A percentile compares a stretch with the other conserved stretches of the same genome.
phyloP scores from a whole-genome alignment of 92 coral and sea anemone genomes.

The Epizoanthus fatuus region DNA sequence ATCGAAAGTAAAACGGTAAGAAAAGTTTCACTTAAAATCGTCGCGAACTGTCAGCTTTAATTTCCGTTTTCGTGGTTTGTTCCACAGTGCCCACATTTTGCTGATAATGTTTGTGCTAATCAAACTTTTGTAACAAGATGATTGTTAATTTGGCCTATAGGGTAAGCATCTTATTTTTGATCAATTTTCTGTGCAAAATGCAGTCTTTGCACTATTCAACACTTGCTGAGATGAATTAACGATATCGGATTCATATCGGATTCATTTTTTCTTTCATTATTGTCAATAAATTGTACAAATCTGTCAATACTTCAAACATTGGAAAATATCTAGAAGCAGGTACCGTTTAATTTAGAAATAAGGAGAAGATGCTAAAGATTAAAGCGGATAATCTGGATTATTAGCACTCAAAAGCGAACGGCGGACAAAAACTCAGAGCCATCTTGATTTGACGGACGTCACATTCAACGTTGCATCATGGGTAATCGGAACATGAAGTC shows the following conservation, averaged over 20 bases:
- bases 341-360: conserved; percentile 20
- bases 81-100: conserved; percentile 13
- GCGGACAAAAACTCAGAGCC: too few relatives aligned
- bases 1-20: conserved; percentile 29
- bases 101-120: conserved; percentile 16
- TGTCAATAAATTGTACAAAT: not conserved
- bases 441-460: conserved; percentile 5
- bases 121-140: conserved; percentile 10
- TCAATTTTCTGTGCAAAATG: conserved; percentile 8
- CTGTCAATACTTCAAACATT: conserved; percentile 8
- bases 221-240: not conserved
- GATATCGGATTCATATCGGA: not conserved
- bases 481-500: conserved; percentile 7
- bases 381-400: not conserved
- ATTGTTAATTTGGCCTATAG: too few relatives aligned
- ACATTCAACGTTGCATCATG: conserved; percentile 27
- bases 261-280: conserved; percentile 15
- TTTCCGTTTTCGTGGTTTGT: not conserved
- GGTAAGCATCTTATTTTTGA: not conserved
- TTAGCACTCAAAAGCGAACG: too few relatives aligned
- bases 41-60: not conserved
- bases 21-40: not conserved
- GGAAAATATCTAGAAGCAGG: conserved; percentile 4
- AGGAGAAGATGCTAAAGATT: conserved; percentile 20
- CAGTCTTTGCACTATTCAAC: conserved; percentile 15